A percentile compares a stretch with the other conserved stretches of the same genome.
These are phyloP conservation scores for Thalassarche chlororhynchos DNA, from an alignment of 2,113 vertebrate genomes.

Conservation along the genomic window DNA sequence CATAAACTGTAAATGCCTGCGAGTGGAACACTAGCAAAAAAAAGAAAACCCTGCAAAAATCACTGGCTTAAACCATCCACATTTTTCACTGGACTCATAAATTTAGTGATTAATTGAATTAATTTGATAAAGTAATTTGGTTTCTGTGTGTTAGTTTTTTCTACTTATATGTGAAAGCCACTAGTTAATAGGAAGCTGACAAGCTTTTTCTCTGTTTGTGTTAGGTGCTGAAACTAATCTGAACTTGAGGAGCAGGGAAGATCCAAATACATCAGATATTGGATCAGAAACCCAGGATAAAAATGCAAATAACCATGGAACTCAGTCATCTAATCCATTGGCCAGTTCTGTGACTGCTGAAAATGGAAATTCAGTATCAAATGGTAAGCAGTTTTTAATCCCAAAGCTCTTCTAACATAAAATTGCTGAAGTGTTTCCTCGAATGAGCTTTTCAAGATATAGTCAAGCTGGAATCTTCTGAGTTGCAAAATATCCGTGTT, in stretches of 20 bases:
- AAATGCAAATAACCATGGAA: constrained; percentile 91
- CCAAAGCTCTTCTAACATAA: background rate
- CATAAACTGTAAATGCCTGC: background rate
- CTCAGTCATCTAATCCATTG: constrained; percentile 69
- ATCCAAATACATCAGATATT: constrained; percentile 76
- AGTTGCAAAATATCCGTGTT: background rate
- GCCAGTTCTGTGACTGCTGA: constrained; percentile 80
- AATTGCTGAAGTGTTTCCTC: background rate
- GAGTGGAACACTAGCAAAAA: background rate
- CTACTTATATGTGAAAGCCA: background rate
- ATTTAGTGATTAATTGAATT: background rate
- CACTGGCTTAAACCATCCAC: background rate
- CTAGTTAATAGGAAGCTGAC: background rate
- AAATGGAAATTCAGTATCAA: constrained; percentile 92
- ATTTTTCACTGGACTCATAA: background rate
- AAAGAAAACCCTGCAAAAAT: background rate
- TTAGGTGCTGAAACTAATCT: constrained; percentile 91
- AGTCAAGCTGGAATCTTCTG: background rate
- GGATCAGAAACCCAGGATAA: constrained; percentile 87
- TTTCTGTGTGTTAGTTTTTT: background rate
- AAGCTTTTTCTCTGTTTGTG: background rate
- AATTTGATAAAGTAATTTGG: background rate
- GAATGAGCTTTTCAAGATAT: background rate
- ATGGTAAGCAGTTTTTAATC: constrained; percentile 80
- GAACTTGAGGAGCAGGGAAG: constrained; percentile 86